A percentile compares a stretch with the other conserved stretches of the same genome.
Evolutionary conservation across 1,140 invertebrate species (phyloP).

Genomic region (Meloidogyne floridensis): DNA sequence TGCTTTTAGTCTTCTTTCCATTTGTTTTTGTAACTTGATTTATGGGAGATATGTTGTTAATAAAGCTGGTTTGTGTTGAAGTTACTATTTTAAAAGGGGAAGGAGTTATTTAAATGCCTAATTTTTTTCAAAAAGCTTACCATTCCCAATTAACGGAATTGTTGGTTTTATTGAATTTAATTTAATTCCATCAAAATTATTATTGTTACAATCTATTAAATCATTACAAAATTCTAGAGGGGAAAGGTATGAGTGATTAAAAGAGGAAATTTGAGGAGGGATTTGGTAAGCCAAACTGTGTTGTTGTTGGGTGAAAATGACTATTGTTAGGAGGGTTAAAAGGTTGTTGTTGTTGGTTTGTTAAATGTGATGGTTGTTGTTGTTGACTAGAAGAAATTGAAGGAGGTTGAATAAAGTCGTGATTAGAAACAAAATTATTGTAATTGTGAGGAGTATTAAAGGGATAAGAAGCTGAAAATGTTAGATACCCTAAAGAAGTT

Average conservation of each 20-base stretch:
- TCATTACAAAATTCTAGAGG: constrained; percentile 9
- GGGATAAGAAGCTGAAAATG: neutral
- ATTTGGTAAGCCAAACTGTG: neutral
- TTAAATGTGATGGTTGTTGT: neutral
- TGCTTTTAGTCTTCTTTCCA: neutral
- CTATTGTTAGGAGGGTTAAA: neutral
- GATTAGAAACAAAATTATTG: too few species aligned
- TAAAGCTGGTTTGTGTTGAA: neutral
- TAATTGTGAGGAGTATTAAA: neutral
- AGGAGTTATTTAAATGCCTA: too few species aligned
- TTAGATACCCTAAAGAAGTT: neutral
- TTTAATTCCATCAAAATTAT: neutral
- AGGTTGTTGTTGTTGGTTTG: neutral
- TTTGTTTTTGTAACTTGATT: neutral
- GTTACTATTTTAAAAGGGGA: neutral
- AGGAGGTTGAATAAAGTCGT: too few species aligned
- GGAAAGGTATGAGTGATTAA: neutral
- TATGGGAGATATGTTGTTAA: neutral
- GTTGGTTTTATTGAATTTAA: constrained; percentile 4
- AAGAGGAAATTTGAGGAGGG: neutral
- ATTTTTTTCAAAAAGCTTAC: neutral
- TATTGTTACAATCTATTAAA: neutral
- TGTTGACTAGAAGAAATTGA: neutral
- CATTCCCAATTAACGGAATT: constrained; percentile 1
- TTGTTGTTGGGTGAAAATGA: neutral